Evolutionary conservation across 2,888 invertebrate species (phyloP).

Genomic region (Caenorhabditis sp.): DNA sequence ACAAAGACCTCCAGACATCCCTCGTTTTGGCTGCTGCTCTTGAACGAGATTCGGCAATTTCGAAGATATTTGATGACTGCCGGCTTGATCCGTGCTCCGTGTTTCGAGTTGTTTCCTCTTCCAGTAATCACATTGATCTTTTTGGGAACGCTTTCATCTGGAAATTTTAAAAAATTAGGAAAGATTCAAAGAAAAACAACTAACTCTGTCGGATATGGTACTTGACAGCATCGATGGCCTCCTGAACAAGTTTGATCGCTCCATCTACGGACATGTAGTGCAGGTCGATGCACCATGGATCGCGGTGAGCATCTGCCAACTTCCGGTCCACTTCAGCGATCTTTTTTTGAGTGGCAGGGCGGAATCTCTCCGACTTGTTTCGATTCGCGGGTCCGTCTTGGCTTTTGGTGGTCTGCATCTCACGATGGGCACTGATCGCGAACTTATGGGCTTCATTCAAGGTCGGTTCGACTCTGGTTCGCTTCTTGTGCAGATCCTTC

Average conservation of each 20-base stretch:
- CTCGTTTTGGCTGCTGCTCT: conserved; percentile 5
- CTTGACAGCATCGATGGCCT: conserved; percentile 35
- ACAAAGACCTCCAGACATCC: conserved; percentile 16
- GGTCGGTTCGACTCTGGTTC: too few relatives aligned
- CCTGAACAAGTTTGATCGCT: conserved; percentile 9
- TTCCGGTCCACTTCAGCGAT: neutral
- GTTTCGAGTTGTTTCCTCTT: conserved; percentile 30
- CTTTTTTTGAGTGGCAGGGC: too few relatives aligned
- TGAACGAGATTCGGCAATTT: neutral
- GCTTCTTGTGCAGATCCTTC: neutral
- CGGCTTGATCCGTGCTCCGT: conserved; percentile 37
- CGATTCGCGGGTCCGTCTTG: too few relatives aligned
- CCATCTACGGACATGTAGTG: conserved; percentile 52
- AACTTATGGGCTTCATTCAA: too few relatives aligned
- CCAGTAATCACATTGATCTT: conserved; percentile 28
- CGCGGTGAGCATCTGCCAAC: conserved; percentile 14
- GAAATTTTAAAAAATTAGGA: neutral
- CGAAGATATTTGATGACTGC: neutral
- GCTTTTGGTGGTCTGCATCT: too few relatives aligned
- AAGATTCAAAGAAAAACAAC: neutral
- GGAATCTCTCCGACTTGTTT: too few relatives aligned
- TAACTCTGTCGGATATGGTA: conserved; percentile 8
- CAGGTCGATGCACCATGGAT: conserved; percentile 26
- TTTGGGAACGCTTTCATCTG: conserved; percentile 4
- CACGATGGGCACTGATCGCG: too few relatives aligned